Percentiles rank a stretch among this genome's conserved stretches.
phyloP scores from a whole-genome alignment of 1,140 invertebrate genomes.

The Dreissena rostriformis region DNA sequence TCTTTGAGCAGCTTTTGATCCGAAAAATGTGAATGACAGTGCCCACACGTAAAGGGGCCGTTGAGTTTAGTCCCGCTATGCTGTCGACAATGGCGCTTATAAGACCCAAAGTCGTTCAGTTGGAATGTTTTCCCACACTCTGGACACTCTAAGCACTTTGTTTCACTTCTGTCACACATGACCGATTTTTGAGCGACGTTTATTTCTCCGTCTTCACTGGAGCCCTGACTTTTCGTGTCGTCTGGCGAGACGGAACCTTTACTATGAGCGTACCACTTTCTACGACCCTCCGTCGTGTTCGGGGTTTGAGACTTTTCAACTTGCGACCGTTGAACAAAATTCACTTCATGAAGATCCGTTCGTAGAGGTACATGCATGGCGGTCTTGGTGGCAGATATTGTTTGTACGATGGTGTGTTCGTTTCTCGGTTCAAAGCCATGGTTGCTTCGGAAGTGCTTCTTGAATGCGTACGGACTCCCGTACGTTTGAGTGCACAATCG shows the following conservation, averaged over 20 bases:
- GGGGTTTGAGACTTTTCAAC: not conserved
- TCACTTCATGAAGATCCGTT: not conserved
- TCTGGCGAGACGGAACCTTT: slow-evolving; percentile 20
- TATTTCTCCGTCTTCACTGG: slow-evolving; percentile 39
- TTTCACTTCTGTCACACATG: slow-evolving; percentile 42
- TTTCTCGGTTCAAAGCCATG: slow-evolving; percentile 78
- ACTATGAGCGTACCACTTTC: not conserved
- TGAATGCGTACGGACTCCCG: slow-evolving; percentile 78
- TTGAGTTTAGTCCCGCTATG: slow-evolving; percentile 63
- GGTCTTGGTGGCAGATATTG: slow-evolving; percentile 76
- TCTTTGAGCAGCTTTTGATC: slow-evolving; percentile 62
- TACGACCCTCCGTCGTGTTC: not conserved
- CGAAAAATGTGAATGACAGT: slow-evolving; percentile 61
- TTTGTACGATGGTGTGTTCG: slow-evolving; percentile 76
- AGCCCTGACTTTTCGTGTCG: slow-evolving; percentile 16
- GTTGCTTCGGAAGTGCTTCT: slow-evolving; percentile 78
- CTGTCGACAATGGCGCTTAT: slow-evolving; percentile 76
- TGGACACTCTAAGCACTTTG: slow-evolving; percentile 73
- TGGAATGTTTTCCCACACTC: slow-evolving; percentile 76
- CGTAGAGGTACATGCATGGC: slow-evolving; percentile 64
- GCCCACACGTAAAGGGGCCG: slow-evolving; percentile 63
- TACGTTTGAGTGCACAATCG: slow-evolving; percentile 76
- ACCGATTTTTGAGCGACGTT: slow-evolving; percentile 8
- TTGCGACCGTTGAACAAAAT: not conserved
- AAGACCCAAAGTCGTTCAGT: slow-evolving; percentile 78